Evolutionary conservation across 2,888 invertebrate genomes (phyloP), one percentile per base, ranked within the genome.

Genomic region (Diaphora mendica): DNA sequence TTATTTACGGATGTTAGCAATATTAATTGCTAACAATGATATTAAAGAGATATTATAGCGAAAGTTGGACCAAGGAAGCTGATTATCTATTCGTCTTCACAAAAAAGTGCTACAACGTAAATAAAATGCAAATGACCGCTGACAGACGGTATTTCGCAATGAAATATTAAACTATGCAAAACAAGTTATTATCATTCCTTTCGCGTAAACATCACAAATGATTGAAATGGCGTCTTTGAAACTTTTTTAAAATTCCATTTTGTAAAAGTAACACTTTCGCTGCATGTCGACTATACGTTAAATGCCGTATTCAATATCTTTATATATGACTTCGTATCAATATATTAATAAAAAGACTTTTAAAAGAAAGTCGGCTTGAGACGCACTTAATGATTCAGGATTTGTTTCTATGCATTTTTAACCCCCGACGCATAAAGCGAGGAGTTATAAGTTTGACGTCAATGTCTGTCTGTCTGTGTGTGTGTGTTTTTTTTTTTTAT

Each of bases 241-340:
- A 35, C 15, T 67, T 48, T 66, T 48, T 20, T 2, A 13, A n/a
- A 20, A 33, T 68, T 68, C 23, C 51, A 35, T 35, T 51, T 72
- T 76, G 44, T 75, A 42, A 67, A 78, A 83, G 76, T 69, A 67
- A 76, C 69, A 65, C 81, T 82, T 82, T 82, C 81, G 68, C 81
- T 72, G 15, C 81, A 81, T 75, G 68, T 71, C 68, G 70, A 83
- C 64, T 70, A 72, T 76, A 73, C 67, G 73, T 80, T 70, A 77
- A 70, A 68, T 70, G 68, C 64, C 68, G 67, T 64, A 64, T 64
- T 44, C 13, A 2, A 71, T 66, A 55, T 71, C 8, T 51, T 20
- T 42, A 20, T 59, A 26, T 55, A 26, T 30, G 15, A 67, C 42
- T 59, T 59, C 71, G 42, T 23, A 39, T 42, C 71, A 35, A 35